phyloP scores from a whole-genome alignment of 2,113 vertebrate species.

The Calidris pygmaea region DNA sequence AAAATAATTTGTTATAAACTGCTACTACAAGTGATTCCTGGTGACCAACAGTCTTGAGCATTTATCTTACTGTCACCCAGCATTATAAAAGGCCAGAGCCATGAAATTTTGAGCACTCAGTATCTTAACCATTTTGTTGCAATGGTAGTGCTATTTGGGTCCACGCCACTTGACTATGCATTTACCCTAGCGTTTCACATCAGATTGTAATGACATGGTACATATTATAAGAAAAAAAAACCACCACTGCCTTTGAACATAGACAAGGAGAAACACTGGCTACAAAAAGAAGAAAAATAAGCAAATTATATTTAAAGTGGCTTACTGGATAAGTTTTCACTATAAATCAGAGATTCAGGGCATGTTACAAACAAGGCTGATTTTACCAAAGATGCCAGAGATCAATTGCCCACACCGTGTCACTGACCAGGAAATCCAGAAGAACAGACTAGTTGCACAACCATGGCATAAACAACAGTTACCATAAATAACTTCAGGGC shows the following conservation, averaged over 20 bases:
- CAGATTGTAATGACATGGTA: neutral
- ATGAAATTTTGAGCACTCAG: neutral
- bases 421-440: neutral
- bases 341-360: neutral
- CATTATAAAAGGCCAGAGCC: neutral
- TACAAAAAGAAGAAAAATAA: neutral
- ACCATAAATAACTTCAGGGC: neutral
- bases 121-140: neutral
- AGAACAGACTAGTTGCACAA: neutral
- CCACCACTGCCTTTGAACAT: neutral
- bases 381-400: neutral
- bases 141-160: neutral
- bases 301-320: neutral
- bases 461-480: neutral
- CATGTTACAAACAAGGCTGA: neutral
- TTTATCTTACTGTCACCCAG: neutral
- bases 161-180: neutral
- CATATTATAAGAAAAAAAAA: neutral
- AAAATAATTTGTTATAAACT: neutral
- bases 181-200: neutral
- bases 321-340: neutral
- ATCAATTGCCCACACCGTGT: neutral
- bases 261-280: neutral
- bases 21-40: neutral
- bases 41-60: neutral